Evolutionary conservation across 2,797 vertebrate species (phyloP).

Genomic region (Leuciscus waleckii): DNA sequence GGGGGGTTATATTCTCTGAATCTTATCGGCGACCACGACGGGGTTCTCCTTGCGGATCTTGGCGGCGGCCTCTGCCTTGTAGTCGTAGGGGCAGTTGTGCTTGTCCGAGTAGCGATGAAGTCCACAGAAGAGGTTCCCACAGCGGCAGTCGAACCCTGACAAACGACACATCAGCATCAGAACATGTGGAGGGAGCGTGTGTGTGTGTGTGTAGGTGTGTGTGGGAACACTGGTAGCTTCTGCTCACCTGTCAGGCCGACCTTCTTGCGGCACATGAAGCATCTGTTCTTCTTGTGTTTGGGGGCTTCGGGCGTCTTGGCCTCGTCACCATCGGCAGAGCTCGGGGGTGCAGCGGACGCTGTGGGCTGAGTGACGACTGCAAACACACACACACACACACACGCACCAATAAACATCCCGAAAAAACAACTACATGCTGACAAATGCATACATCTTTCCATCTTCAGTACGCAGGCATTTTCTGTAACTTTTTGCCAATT

Average conservation of each 20-base stretch:
- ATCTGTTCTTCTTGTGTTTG: conserved; percentile 86
- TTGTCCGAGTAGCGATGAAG: conserved; percentile 90
- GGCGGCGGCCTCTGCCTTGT: conserved; percentile 87
- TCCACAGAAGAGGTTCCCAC: conserved; percentile 88
- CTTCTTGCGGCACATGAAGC: conserved; percentile 89
- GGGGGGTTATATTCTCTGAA: conserved; percentile 88
- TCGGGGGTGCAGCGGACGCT: conserved; percentile 60
- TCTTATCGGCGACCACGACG: conserved; percentile 87
- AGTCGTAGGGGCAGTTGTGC: conserved; percentile 89
- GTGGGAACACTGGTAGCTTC: background rate
- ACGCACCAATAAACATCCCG: background rate
- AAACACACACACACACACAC: background rate
- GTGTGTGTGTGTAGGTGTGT: too few species aligned
- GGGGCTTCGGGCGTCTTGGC: conserved; percentile 71
- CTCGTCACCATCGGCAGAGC: conserved; percentile 69
- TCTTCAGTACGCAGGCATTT: background rate
- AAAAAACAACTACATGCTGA: background rate
- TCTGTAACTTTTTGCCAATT: background rate
- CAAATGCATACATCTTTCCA: background rate
- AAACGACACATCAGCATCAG: background rate
- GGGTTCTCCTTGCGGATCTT: conserved; percentile 92
- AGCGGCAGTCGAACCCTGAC: conserved; percentile 89
- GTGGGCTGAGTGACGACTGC: conserved; percentile 75
- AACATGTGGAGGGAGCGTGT: background rate
- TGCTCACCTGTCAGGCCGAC: conserved; percentile 85